Evolutionary conservation across 2,797 vertebrate species (phyloP).

Genomic region (Buceros bicornis): DNA sequence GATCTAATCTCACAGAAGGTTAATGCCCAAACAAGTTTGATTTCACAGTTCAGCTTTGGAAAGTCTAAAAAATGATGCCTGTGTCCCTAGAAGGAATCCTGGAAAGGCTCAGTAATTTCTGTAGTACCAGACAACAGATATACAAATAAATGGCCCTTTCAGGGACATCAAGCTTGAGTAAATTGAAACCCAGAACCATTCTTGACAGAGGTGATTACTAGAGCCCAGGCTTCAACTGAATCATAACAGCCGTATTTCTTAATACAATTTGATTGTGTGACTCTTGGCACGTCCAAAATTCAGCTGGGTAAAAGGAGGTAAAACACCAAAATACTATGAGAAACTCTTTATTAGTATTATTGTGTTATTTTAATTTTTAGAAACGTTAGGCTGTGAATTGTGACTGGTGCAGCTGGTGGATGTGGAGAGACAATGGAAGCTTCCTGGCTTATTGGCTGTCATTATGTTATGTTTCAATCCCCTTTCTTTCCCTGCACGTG

Average conservation of each 20-base stretch:
- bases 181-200: neutral
- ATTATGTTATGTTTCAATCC: constrained; percentile 50
- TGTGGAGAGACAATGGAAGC: constrained; percentile 60
- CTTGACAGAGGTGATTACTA: neutral
- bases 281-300: neutral
- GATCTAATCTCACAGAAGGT: accelerated
- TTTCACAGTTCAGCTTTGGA: neutral
- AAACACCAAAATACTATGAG: neutral
- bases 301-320: neutral
- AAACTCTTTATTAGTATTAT: neutral
- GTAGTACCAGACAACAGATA: neutral
- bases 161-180: neutral
- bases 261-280: neutral
- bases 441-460: constrained; percentile 56
- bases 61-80: neutral
- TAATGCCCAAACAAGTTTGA: neutral
- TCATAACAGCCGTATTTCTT: neutral
- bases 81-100: neutral
- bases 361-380: constrained; percentile 23
- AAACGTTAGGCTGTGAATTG: constrained; percentile 41
- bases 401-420: constrained; percentile 52
- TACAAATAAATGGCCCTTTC: neutral
- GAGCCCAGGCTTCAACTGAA: neutral
- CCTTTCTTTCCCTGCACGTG: constrained; percentile 48
- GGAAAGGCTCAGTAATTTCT: neutral